These are phyloP conservation scores for Cacatua alba DNA, from an alignment of 2,113 vertebrate genomes.

Conservation along the genomic window DNA sequence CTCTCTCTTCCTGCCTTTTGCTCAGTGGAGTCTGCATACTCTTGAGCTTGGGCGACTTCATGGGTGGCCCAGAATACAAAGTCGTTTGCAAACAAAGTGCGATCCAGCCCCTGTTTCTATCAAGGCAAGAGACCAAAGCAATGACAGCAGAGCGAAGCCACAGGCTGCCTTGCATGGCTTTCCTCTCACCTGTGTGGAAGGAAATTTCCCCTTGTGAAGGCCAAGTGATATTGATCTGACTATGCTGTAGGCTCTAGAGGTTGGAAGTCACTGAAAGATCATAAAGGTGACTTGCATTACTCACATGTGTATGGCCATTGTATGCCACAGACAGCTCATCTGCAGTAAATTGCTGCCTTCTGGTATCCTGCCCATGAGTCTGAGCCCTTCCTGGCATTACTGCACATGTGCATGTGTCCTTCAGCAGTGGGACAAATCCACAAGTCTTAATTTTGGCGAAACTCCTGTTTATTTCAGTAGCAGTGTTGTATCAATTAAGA, in stretches of 20 bases:
- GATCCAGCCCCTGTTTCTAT: neutral
- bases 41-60: conserved; percentile 9
- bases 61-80: conserved; percentile 46
- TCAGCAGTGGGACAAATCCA: neutral
- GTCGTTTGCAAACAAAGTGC: neutral
- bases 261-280: neutral
- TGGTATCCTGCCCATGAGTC: neutral
- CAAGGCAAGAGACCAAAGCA: conserved; percentile 24
- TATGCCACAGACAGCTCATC: neutral
- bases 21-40: conserved; percentile 13
- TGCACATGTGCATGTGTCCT: rapidly evolving
- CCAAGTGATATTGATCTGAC: neutral
- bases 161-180: neutral
- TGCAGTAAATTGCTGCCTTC: neutral
- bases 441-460: neutral
- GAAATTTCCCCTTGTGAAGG: neutral
- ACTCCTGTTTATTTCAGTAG: neutral
- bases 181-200: neutral
- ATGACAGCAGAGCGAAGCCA: neutral
- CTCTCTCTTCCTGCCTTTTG: conserved; percentile 25
- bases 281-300: neutral
- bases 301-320: neutral
- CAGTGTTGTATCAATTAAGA: neutral
- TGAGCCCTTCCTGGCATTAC: neutral
- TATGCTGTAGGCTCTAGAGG: neutral